phyloP scores from a whole-genome alignment of 2,797 vertebrate species.

The Atherinosoma microstoma region DNA sequence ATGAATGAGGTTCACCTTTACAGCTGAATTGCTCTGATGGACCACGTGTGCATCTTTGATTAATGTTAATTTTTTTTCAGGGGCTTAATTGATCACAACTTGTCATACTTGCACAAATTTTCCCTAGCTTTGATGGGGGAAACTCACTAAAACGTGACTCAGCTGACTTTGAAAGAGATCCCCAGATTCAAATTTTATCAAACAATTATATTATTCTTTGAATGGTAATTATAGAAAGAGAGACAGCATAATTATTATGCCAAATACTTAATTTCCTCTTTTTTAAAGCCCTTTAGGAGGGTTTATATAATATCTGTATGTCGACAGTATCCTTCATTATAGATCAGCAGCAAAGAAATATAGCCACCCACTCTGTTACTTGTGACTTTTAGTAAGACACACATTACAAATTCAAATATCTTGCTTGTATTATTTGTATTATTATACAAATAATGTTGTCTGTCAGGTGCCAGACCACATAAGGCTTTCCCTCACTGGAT shows the following conservation, averaged over 20 bases:
- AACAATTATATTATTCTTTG: neutral
- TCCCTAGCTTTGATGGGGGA: neutral
- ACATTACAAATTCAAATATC: slow-evolving; percentile 61
- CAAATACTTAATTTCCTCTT: neutral
- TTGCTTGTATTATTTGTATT: neutral
- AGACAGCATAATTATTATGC: neutral
- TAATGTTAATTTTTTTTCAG: slow-evolving; percentile 57
- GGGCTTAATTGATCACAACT: slow-evolving; percentile 35
- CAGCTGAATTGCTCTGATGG: slow-evolving; percentile 30
- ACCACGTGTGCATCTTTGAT: slow-evolving; percentile 69
- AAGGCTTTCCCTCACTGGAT: slow-evolving; percentile 29
- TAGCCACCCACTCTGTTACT: slow-evolving; percentile 20
- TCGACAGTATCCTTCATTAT: slow-evolving; percentile 30
- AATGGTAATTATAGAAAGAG: neutral
- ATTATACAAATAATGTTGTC: neutral
- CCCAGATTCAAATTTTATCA: too few species aligned
- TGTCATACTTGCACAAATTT: slow-evolving; percentile 22
- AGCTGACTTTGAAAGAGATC: neutral
- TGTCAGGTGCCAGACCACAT: slow-evolving; percentile 49
- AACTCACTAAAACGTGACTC: neutral
- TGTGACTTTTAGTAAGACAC: slow-evolving; percentile 45
- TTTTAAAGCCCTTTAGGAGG: slow-evolving; percentile 11
- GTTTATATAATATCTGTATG: neutral
- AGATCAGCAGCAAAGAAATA: slow-evolving; percentile 42
- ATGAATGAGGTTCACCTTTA: slow-evolving; percentile 73